A percentile compares a stretch with the other conserved stretches of the same genome.
Evolutionary conservation across 1,140 invertebrate species (phyloP).

Genomic region (Drosophila teissieri): DNA sequence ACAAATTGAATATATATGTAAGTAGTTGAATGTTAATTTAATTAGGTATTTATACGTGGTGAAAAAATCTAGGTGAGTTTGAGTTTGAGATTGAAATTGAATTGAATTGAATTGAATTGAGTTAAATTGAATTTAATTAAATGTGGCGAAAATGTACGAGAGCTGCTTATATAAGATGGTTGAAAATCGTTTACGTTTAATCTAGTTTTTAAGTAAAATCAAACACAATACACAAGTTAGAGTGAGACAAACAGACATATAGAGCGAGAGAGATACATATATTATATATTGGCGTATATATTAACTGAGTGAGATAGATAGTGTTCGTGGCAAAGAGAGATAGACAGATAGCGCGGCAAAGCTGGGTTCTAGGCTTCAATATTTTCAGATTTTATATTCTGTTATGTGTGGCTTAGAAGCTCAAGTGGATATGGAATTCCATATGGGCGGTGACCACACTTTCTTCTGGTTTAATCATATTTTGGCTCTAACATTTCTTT

Average conservation of each 20-base stretch:
- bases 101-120: slow-evolving; percentile 37
- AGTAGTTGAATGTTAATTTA: slow-evolving; percentile 41
- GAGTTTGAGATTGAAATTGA: slow-evolving; percentile 39
- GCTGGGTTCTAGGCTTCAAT: slow-evolving; percentile 43
- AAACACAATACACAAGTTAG: slow-evolving; percentile 71
- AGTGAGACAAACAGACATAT: slow-evolving; percentile 73
- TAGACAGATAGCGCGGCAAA: slow-evolving; percentile 47
- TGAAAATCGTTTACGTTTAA: slow-evolving; percentile 59
- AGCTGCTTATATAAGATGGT: slow-evolving; percentile 67
- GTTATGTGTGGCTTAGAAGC: neutral
- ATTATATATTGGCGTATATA: slow-evolving; percentile 41
- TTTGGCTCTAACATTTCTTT: neutral
- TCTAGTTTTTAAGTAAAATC: slow-evolving; percentile 59
- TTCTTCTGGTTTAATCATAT: neutral
- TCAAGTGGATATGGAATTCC: slow-evolving; percentile 11
- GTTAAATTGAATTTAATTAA: slow-evolving; percentile 36
- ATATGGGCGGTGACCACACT: slow-evolving; percentile 13
- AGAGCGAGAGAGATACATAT: slow-evolving; percentile 57
- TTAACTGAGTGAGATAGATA: slow-evolving; percentile 40
- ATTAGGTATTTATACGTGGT: slow-evolving; percentile 31
- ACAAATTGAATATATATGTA: slow-evolving; percentile 52
- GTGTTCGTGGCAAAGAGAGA: slow-evolving; percentile 25
- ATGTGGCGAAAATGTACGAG: slow-evolving; percentile 58
- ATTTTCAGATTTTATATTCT: slow-evolving; percentile 18
- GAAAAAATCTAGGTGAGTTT: slow-evolving; percentile 23